A percentile compares a stretch with the other conserved stretches of the same genome.
Conservation (phyloP, 2,113 vertebrate species). For the Mobula hypostoma region DNA sequence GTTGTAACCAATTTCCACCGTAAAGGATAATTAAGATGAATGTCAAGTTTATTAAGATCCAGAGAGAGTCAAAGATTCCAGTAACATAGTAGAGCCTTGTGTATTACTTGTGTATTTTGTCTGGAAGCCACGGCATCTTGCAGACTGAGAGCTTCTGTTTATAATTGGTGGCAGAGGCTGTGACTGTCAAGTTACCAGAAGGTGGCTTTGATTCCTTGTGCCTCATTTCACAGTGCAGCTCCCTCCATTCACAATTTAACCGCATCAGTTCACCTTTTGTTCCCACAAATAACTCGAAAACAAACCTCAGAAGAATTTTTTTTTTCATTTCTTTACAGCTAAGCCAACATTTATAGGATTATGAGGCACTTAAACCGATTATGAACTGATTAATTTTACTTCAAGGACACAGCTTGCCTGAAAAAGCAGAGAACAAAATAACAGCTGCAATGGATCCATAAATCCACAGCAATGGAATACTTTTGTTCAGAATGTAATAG, state of each 20-base stretch:
- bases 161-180: background rate
- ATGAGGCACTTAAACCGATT: conserved; percentile 20
- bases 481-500: background rate
- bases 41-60: too few relatives aligned
- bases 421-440: background rate
- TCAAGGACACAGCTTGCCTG: background rate
- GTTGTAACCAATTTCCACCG: too few relatives aligned
- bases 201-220: too few relatives aligned
- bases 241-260: background rate
- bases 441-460: too few relatives aligned
- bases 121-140: background rate
- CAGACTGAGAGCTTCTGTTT: background rate
- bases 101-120: background rate
- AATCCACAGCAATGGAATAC: background rate
- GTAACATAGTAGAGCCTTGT: background rate
- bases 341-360: background rate
- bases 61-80: background rate
- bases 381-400: conserved; percentile 28
- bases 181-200: background rate
- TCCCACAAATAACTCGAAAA: background rate
- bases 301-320: background rate
- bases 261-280: background rate
- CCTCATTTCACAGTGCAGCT: background rate
- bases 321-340: background rate
- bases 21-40: too few relatives aligned